Evolutionary conservation across 1,140 invertebrate species (phyloP).

Genomic region (Meloidogyne exigua): DNA sequence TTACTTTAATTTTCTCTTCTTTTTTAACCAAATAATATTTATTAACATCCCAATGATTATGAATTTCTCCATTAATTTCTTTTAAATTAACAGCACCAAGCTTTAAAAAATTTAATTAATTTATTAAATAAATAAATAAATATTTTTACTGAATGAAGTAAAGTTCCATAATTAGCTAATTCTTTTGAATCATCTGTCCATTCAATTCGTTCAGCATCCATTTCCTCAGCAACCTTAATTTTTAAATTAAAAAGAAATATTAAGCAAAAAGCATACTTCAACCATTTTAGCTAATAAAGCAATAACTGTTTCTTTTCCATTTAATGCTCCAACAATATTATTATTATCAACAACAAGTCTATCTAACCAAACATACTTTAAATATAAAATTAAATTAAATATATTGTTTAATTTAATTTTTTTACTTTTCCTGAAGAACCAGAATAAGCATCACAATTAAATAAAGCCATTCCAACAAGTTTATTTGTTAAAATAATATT

Average conservation of each 20-base stretch:
- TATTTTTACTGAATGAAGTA: background rate
- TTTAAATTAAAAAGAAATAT: background rate
- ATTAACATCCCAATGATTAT: background rate
- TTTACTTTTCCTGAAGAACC: background rate
- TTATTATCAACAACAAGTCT: background rate
- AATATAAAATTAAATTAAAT: no score
- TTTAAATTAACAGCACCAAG: conserved; percentile 4
- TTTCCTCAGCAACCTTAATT: background rate
- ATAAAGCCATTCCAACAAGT: background rate
- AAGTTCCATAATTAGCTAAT: background rate
- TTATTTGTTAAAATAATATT: background rate
- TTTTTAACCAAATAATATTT: background rate
- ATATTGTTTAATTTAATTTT: no score
- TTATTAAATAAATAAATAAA: background rate
- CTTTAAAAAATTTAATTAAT: background rate
- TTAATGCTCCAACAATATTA: background rate
- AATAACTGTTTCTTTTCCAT: conserved; percentile 1
- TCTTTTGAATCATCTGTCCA: conserved; percentile 1
- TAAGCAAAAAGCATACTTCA: background rate
- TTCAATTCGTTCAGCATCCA: background rate
- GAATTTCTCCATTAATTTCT: background rate
- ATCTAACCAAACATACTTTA: background rate
- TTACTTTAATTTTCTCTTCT: background rate
- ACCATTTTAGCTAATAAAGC: conserved; percentile 5
- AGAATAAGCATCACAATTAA: conserved; percentile 5